Evolutionary conservation across 2,797 vertebrate species (phyloP).

Genomic region (Parambassis ranga): DNA sequence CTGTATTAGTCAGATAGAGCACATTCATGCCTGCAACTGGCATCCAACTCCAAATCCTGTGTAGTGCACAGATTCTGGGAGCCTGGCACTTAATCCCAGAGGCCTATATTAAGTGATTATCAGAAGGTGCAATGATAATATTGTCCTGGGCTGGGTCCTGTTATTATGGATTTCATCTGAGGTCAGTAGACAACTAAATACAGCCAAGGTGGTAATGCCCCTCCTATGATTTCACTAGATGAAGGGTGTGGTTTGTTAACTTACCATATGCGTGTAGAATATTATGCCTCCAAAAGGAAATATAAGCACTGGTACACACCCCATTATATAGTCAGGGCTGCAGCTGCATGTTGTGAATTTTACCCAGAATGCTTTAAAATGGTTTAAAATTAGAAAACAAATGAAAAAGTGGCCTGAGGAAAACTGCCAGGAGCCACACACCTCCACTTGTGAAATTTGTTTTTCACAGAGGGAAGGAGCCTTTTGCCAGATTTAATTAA

Average conservation of each 20-base stretch:
- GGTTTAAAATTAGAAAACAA: slow-evolving; percentile 63
- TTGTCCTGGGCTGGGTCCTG: slow-evolving; percentile 82
- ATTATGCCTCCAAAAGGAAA: slow-evolving; percentile 74
- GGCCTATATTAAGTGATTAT: slow-evolving; percentile 75
- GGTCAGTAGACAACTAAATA: slow-evolving; percentile 79
- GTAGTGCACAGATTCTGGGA: slow-evolving; percentile 41
- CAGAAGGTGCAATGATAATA: slow-evolving; percentile 78
- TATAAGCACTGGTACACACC: slow-evolving; percentile 43
- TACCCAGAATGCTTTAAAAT: slow-evolving; percentile 56
- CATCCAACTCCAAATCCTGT: slow-evolving; percentile 42
- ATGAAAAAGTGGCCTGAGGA: slow-evolving; percentile 38
- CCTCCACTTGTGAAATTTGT: slow-evolving; percentile 57
- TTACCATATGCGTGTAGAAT: slow-evolving; percentile 67
- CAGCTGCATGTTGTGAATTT: slow-evolving; percentile 77
- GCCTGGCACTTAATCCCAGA: slow-evolving; percentile 52
- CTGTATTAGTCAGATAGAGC: background rate
- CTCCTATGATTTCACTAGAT: slow-evolving; percentile 74
- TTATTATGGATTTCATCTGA: slow-evolving; percentile 81
- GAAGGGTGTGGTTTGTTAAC: slow-evolving; percentile 66
- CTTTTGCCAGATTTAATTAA: slow-evolving; percentile 43
- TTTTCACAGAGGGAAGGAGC: slow-evolving; percentile 35
- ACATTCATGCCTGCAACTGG: slow-evolving; percentile 6
- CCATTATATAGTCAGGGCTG: slow-evolving; percentile 19
- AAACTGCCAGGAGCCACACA: slow-evolving; percentile 52
- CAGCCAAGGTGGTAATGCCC: slow-evolving; percentile 79